phyloP scores from a whole-genome alignment of 2,797 vertebrate genomes.

The Notolabrus celidotus region DNA sequence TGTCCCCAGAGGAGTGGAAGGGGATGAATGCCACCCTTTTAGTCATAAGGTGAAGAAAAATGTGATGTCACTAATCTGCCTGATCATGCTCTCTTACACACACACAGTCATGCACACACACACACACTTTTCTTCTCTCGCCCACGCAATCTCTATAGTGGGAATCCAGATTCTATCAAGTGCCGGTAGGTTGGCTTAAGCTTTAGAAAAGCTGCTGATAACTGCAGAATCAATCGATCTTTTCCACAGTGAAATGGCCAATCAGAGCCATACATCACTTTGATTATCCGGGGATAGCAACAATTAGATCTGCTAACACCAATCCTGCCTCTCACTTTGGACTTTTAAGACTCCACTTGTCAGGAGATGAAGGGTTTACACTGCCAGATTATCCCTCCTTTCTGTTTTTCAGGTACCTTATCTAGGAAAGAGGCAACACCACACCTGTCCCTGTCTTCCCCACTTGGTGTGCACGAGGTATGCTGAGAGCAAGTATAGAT shows the following conservation, averaged over 20 bases:
- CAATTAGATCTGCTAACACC: constrained; percentile 49
- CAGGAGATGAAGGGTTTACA: constrained; percentile 37
- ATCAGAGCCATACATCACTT: constrained; percentile 70
- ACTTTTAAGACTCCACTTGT: constrained; percentile 31
- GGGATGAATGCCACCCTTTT: constrained; percentile 92
- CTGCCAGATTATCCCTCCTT: constrained; percentile 38
- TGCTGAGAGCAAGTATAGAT: constrained; percentile 86
- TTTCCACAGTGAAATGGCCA: constrained; percentile 26
- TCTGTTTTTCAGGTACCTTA: constrained; percentile 86
- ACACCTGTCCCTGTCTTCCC: constrained; percentile 91
- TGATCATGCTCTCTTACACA: constrained; percentile 5
- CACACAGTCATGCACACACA: constrained; percentile 4
- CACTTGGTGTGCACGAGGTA: constrained; percentile 86
- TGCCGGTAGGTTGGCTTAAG: constrained; percentile 56
- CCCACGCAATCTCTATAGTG: constrained; percentile 1
- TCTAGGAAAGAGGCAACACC: constrained; percentile 88
- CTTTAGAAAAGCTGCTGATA: constrained; percentile 76
- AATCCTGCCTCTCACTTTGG: constrained; percentile 41
- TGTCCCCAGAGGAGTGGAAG: constrained; percentile 88
- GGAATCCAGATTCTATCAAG: constrained; percentile 56
- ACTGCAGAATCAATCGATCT: constrained; percentile 77
- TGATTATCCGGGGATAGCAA: constrained; percentile 47
- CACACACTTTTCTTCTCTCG: neutral
- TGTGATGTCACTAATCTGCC: constrained; percentile 17
- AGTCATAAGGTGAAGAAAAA: constrained; percentile 90